Evolutionary conservation across 2,797 vertebrate species (phyloP).

Genomic region (Pangasius krempfi): DNA sequence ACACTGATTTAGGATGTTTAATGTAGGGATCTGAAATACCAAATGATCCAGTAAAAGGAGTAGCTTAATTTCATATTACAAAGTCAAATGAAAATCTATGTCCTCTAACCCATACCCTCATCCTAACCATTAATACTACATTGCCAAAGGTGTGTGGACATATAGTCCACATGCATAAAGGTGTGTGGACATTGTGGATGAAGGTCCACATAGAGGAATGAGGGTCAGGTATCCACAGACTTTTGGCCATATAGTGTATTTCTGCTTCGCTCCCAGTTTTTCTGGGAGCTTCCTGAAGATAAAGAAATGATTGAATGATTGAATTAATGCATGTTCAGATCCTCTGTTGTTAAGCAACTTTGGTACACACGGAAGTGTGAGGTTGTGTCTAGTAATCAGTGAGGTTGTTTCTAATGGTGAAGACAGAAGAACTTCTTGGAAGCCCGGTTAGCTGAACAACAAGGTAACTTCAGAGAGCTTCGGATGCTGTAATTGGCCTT

Average conservation of each 20-base stretch:
- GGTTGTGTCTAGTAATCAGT: too few species aligned
- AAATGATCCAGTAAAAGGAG: background rate
- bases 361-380: background rate
- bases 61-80: too few species aligned
- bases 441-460: background rate
- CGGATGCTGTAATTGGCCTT: constrained; percentile 50
- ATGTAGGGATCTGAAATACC: background rate
- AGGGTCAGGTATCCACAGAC: too few species aligned
- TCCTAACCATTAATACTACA: background rate
- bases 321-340: background rate
- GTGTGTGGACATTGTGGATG: too few species aligned
- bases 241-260: too few species aligned
- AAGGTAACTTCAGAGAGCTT: constrained; percentile 27
- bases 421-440: background rate
- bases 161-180: too few species aligned
- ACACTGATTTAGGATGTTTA: background rate
- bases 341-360: too few species aligned
- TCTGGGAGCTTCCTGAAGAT: background rate
- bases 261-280: too few species aligned
- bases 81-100: too few species aligned
- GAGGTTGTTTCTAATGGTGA: background rate
- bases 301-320: background rate
- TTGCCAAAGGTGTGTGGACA: background rate
- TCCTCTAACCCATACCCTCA: too few species aligned
- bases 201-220: too few species aligned